Evolutionary conservation across 2,888 invertebrate genomes (phyloP).

Genomic region (Taphrorychus bicolor): DNA sequence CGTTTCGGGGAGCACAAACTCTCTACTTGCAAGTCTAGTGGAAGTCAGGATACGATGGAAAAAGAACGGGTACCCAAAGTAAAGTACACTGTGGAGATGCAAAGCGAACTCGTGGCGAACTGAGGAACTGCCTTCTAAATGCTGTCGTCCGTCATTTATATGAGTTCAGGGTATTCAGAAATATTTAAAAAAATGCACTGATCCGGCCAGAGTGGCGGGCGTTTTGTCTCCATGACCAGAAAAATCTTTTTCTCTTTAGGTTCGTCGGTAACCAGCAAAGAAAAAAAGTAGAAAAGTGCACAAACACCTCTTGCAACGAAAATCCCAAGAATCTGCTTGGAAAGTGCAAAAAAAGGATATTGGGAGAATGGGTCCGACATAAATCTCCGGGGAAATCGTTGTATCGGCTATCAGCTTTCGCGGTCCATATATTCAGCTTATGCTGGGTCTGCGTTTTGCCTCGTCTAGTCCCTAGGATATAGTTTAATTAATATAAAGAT

Average conservation of each 20-base stretch:
- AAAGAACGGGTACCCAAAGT: too few species aligned
- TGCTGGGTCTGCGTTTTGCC: slow-evolving; percentile 24
- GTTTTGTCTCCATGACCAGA: too few species aligned
- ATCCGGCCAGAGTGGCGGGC: too few species aligned
- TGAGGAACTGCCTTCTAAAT: too few species aligned
- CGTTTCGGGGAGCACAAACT: too few species aligned
- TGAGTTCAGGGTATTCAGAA: too few species aligned
- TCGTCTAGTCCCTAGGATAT: slow-evolving; percentile 9
- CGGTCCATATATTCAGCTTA: slow-evolving; percentile 34
- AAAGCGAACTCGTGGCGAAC: too few species aligned
- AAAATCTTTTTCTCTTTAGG: background rate
- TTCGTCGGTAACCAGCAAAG: background rate
- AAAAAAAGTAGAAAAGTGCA: background rate
- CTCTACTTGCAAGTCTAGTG: too few species aligned
- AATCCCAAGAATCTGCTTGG: background rate
- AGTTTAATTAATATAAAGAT: slow-evolving; percentile 34
- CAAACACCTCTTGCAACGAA: background rate
- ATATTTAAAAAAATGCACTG: too few species aligned
- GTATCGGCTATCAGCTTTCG: slow-evolving; percentile 27
- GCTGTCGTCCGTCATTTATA: too few species aligned
- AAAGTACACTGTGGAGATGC: too few species aligned
- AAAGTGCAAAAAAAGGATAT: slow-evolving; percentile 5
- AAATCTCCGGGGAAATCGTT: slow-evolving; percentile 21
- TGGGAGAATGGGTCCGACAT: slow-evolving; percentile 4
- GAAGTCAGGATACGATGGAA: too few species aligned